Evolutionary conservation across 2,797 vertebrate genomes (phyloP).

Genomic region (Rhynchonycteris naso): DNA sequence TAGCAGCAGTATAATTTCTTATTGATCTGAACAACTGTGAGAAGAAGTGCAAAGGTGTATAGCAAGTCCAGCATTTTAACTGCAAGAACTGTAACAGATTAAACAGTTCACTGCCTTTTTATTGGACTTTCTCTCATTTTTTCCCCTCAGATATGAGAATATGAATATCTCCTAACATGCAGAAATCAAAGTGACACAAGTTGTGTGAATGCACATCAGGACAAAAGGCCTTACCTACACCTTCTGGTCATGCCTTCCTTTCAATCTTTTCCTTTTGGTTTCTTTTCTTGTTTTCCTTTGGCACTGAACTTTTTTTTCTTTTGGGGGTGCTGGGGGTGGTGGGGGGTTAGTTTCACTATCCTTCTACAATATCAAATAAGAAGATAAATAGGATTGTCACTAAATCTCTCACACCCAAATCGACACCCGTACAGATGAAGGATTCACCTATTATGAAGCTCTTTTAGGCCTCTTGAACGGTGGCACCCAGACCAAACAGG

Average conservation of each 20-base stretch:
- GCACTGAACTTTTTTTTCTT: background rate
- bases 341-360: background rate
- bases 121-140: background rate
- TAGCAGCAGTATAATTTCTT: slow-evolving; percentile 12
- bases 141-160: background rate
- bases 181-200: background rate
- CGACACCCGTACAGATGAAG: background rate
- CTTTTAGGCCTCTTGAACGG: background rate
- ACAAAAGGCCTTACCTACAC: background rate
- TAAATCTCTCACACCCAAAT: background rate
- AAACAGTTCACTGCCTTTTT: background rate
- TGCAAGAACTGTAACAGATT: background rate
- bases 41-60: slow-evolving; percentile 11
- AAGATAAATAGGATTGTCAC: background rate
- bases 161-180: background rate
- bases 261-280: background rate
- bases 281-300: background rate
- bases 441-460: background rate
- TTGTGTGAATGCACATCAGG: background rate
- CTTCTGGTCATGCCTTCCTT: background rate
- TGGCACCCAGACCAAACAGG: background rate
- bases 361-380: background rate
- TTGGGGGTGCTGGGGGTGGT: background rate
- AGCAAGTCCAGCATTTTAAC: slow-evolving; percentile 53
- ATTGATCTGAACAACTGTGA: slow-evolving; percentile 50